Percentiles rank a stretch among this genome's conserved stretches.
Evolutionary conservation across 2,888 invertebrate genomes (phyloP).

Genomic region (Notodonta ziczac): DNA sequence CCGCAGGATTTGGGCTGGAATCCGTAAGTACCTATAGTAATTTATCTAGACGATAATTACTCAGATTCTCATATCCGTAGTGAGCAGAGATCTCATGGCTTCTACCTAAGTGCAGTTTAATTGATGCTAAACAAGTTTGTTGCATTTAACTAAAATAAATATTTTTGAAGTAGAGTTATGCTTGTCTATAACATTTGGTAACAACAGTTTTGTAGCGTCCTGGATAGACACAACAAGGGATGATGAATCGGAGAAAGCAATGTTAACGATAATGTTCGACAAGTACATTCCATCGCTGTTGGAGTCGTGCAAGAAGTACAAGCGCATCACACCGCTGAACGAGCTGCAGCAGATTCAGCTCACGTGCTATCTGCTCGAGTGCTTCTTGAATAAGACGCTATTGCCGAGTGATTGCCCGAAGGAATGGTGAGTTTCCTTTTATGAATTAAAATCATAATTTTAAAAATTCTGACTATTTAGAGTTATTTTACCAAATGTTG

Average conservation of each 20-base stretch:
- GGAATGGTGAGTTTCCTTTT: conserved; percentile 86
- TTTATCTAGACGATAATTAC: too few species aligned
- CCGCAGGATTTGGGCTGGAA: conserved; percentile 97
- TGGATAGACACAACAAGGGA: conserved; percentile 93
- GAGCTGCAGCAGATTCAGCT: conserved; percentile 96
- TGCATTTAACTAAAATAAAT: not conserved
- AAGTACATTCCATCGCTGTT: conserved; percentile 95
- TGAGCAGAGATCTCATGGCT: too few species aligned
- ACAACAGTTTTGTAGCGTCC: conserved; percentile 92
- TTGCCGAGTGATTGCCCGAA: conserved; percentile 95
- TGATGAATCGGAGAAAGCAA: conserved; percentile 90
- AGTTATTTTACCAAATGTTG: too few species aligned
- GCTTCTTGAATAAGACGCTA: conserved; percentile 91
- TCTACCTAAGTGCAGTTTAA: too few species aligned
- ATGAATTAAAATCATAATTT: too few species aligned
- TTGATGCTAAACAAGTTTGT: too few species aligned
- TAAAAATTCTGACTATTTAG: too few species aligned
- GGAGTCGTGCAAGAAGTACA: conserved; percentile 91
- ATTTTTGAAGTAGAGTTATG: not conserved
- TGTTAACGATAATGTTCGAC: conserved; percentile 94
- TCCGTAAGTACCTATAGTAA: conserved; percentile 88
- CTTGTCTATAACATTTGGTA: conserved; percentile 13
- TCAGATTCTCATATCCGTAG: too few species aligned
- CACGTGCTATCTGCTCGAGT: conserved; percentile 94
- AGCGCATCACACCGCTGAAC: conserved; percentile 95